Conservation (phyloP, 2,888 invertebrate genomes). For the Acleris cristana region DNA sequence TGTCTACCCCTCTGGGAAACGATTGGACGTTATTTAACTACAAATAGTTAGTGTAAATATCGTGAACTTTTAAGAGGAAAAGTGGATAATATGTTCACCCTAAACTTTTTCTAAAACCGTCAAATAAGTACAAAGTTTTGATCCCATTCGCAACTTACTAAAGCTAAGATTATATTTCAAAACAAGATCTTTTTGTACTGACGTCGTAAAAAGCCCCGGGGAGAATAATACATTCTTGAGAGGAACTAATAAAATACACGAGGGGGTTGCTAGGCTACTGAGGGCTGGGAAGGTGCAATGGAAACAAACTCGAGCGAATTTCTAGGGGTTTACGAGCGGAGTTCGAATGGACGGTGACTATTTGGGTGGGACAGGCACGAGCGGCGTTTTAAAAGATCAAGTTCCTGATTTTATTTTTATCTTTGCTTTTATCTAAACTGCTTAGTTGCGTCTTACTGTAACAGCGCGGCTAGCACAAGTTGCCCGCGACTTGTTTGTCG, state of each 20-base stretch:
- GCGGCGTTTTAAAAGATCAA: not conserved
- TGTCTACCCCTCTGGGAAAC: no score
- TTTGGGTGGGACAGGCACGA: not conserved
- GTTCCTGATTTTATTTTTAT: not conserved
- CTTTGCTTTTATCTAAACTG: no score
- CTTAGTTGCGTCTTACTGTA: no score
- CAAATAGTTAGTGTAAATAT: no score
- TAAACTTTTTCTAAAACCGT: no score
- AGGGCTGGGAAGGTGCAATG: conserved; percentile 16
- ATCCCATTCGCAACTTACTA: conserved; percentile 13
- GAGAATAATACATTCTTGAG: conserved; percentile 35
- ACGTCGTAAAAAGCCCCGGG: conserved; percentile 27
- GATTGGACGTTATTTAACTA: no score
- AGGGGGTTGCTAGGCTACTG: conserved; percentile 28
- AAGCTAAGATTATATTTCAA: conserved; percentile 28
- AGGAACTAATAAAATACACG: conserved; percentile 31
- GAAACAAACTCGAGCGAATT: conserved; percentile 10
- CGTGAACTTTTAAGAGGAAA: no score
- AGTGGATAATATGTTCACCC: no score
- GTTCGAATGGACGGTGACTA: conserved; percentile 7
- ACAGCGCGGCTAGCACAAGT: no score
- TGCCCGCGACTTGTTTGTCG: no score
- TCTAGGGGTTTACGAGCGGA: conserved; percentile 9
- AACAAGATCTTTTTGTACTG: conserved; percentile 9
- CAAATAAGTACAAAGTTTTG: conserved; percentile 7